Percentiles rank a stretch among this genome's conserved stretches.
Conservation (phyloP, 2,113 vertebrate genomes). For the Antigone vipio region DNA sequence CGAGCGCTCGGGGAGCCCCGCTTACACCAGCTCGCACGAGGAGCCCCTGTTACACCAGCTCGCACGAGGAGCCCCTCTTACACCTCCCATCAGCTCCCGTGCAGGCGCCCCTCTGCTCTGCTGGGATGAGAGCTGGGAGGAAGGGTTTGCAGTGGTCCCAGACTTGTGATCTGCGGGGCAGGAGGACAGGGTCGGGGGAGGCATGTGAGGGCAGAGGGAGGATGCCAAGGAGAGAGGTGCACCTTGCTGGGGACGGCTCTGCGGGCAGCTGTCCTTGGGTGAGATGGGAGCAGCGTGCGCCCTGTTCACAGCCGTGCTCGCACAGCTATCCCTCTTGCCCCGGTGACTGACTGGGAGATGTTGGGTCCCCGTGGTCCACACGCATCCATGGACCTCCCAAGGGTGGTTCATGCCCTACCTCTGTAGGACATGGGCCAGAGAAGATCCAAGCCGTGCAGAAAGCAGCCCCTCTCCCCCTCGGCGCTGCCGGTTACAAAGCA, state of each 20-base stretch:
- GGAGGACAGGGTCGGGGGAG: neutral
- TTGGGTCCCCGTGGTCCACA: neutral
- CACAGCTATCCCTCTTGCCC: neutral
- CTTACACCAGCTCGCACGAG: neutral
- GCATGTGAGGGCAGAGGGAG: neutral
- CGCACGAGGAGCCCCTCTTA: too few species aligned
- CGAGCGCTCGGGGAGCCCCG: fast-evolving
- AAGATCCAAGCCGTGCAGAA: neutral
- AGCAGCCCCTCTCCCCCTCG: neutral
- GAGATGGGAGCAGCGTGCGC: fast-evolving
- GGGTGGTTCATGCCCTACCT: too few species aligned
- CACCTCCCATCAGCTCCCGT: neutral
- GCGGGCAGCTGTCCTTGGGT: neutral
- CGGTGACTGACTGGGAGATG: neutral
- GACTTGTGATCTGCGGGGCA: neutral
- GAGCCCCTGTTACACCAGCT: too few species aligned
- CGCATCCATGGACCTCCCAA: neutral
- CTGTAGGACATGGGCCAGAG: neutral
- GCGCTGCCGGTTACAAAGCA: fast-evolving
- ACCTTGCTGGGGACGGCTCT: neutral
- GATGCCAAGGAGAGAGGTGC: neutral
- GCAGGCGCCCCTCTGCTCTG: neutral
- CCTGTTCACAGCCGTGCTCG: neutral
- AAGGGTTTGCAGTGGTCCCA: fast-evolving
- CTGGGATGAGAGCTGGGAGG: neutral